A percentile compares a stretch with the other conserved stretches of the same genome.
Conservation (phyloP, 2,888 invertebrate species). For the Hymenopus coronatus region DNA sequence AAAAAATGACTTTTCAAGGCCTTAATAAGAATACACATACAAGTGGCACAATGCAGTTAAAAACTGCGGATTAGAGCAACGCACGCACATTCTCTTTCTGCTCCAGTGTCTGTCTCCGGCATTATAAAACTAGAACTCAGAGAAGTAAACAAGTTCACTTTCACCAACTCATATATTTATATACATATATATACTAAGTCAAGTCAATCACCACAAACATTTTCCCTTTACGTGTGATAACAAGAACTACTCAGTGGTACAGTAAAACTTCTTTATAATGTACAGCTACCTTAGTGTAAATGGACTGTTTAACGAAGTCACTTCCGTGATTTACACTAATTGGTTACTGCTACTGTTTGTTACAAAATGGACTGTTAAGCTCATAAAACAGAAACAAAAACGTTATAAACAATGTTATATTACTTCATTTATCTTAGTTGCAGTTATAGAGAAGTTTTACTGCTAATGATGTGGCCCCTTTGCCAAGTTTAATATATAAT, state of each 20-base stretch:
- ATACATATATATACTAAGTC: background rate
- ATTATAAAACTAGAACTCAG: conserved; percentile 18
- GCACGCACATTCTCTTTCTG: conserved; percentile 3
- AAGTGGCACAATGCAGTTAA: background rate
- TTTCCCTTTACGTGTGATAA: conserved; percentile 8
- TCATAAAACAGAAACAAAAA: background rate
- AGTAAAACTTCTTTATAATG: conserved; percentile 10
- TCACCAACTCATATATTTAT: background rate
- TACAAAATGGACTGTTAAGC: conserved; percentile 17
- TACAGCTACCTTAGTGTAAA: background rate
- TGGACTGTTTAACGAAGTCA: conserved; percentile 4
- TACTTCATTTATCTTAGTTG: background rate
- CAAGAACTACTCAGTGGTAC: conserved; percentile 1
- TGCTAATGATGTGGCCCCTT: conserved; percentile 18
- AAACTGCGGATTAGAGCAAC: conserved; percentile 2
- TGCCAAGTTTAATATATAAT: conserved; percentile 13
- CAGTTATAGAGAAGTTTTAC: conserved; percentile 15
- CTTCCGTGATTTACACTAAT: background rate
- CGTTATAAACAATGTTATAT: background rate
- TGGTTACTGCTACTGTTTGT: background rate
- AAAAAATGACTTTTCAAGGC: background rate
- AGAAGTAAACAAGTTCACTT: conserved; percentile 18
- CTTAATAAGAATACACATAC: conserved; percentile 7
- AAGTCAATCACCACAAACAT: conserved; percentile 13
- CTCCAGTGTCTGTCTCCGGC: conserved; percentile 3